Evolutionary conservation across 2,797 vertebrate genomes (phyloP).

Genomic region (Pelodytes ibericus): DNA sequence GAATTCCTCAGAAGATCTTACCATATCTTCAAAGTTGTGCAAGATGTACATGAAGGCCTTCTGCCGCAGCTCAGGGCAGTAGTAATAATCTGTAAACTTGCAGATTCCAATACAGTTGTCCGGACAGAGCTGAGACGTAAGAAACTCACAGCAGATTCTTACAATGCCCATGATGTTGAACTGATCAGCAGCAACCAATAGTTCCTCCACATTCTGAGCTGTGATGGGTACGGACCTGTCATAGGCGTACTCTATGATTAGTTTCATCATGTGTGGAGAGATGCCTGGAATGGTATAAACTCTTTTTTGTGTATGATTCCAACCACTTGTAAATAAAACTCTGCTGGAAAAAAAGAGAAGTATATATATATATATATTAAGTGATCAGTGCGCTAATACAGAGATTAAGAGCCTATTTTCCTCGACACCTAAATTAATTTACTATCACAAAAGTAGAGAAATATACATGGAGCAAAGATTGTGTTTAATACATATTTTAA

Average conservation of each 20-base stretch:
- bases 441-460: too few species aligned
- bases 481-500: too few species aligned
- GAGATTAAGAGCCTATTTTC: too few species aligned
- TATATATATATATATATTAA: too few species aligned
- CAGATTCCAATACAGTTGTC: constrained; percentile 81
- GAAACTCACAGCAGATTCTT: constrained; percentile 73
- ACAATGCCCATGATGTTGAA: constrained; percentile 72
- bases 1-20: constrained; percentile 69
- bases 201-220: constrained; percentile 65
- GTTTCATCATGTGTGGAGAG: constrained; percentile 72
- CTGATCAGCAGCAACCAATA: constrained; percentile 74
- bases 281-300: constrained; percentile 73
- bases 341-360: constrained; percentile 59
- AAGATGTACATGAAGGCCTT: constrained; percentile 73
- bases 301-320: constrained; percentile 67
- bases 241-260: constrained; percentile 78
- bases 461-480: too few species aligned
- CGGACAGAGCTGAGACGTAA: constrained; percentile 68
- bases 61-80: constrained; percentile 61
- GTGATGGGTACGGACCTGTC: constrained; percentile 69
- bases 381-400: too few species aligned
- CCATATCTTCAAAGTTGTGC: constrained; percentile 77
- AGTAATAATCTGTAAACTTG: constrained; percentile 67
- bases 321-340: constrained; percentile 73
- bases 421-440: too few species aligned